phyloP scores from a whole-genome alignment of 2,888 invertebrate genomes.

The Agelastica alni region DNA sequence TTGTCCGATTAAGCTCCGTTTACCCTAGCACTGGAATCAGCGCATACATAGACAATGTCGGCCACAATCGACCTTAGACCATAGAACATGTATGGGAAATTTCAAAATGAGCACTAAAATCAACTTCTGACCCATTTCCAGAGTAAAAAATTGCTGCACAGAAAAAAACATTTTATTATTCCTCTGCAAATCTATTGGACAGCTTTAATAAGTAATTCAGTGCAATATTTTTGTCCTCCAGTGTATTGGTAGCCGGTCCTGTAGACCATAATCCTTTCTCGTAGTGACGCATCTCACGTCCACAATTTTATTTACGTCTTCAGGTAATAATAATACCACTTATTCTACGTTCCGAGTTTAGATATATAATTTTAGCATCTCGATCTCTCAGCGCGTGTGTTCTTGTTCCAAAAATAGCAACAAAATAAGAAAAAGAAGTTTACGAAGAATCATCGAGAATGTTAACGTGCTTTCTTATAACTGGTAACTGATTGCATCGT shows the following conservation, averaged over 20 bases:
- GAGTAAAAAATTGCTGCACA: no score
- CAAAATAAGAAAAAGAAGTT: slow-evolving; percentile 18
- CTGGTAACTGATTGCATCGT: neutral
- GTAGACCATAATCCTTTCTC: slow-evolving; percentile 9
- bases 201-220: no score
- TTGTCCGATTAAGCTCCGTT: no score
- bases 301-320: slow-evolving; percentile 25
- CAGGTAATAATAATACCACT: slow-evolving; percentile 21
- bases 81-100: no score
- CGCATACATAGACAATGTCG: no score
- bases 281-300: slow-evolving; percentile 21
- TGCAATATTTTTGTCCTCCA: no score
- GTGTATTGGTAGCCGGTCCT: slow-evolving; percentile 7
- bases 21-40: no score
- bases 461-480: neutral
- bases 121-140: no score
- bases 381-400: slow-evolving; percentile 11
- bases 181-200: no score
- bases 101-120: no score
- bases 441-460: neutral
- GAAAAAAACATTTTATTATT: no score
- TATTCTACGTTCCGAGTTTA: slow-evolving; percentile 20
- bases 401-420: slow-evolving; percentile 28
- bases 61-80: no score
- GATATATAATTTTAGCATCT: slow-evolving; percentile 23